These are phyloP conservation scores for Ibidorhyncha struthersii DNA, from an alignment of 2,113 vertebrate genomes.

Conservation along the genomic window DNA sequence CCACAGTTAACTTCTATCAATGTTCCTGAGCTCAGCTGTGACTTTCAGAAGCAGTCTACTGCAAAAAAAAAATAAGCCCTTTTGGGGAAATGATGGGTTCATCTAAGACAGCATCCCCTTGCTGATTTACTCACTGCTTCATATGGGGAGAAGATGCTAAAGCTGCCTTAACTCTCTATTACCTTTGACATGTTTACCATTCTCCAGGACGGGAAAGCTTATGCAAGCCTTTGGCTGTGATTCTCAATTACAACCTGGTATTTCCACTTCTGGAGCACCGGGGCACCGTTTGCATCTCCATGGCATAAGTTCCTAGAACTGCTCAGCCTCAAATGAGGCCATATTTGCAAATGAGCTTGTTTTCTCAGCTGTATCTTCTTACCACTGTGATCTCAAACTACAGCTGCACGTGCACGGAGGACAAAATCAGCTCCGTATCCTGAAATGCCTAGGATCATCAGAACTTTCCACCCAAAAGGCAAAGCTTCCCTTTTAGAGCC, in stretches of 20 bases:
- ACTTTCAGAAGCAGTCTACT: background rate
- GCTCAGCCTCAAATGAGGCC: background rate
- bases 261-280: background rate
- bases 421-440: background rate
- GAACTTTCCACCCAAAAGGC: background rate
- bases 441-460: background rate
- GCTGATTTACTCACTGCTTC: background rate
- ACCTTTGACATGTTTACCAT: background rate
- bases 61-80: background rate
- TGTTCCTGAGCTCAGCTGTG: background rate
- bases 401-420: background rate
- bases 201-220: background rate
- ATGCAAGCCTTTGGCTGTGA: background rate
- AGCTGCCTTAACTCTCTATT: background rate
- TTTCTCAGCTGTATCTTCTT: background rate
- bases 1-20: background rate
- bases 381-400: background rate
- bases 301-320: background rate
- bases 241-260: background rate
- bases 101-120: background rate
- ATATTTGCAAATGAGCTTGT: background rate
- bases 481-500: background rate
- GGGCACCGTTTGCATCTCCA: background rate
- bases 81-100: background rate
- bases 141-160: background rate